Evolutionary conservation across 2,888 invertebrate genomes (phyloP).

Genomic region (Lymantria dispar): DNA sequence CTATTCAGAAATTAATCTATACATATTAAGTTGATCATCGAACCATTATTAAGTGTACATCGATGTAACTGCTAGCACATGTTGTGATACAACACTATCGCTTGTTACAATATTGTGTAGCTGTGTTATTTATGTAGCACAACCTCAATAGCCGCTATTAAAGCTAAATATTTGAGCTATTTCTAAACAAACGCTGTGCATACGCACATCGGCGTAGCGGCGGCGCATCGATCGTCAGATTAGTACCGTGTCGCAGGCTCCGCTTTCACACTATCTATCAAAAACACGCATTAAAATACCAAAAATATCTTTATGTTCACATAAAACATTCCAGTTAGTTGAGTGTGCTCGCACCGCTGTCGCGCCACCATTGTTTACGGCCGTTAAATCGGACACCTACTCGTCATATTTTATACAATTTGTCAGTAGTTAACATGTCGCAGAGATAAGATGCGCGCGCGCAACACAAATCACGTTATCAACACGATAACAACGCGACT

Average conservation of each 20-base stretch:
- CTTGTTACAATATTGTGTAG: constrained; percentile 23
- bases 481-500: background rate
- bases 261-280: constrained; percentile 29
- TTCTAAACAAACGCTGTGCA: constrained; percentile 23
- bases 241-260: constrained; percentile 15
- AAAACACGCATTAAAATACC: constrained; percentile 34
- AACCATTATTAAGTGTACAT: no score
- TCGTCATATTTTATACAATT: constrained; percentile 33
- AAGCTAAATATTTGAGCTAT: constrained; percentile 22
- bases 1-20: no score
- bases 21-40: no score
- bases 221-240: constrained; percentile 18
- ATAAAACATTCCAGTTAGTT: constrained; percentile 24
- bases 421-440: constrained; percentile 30
- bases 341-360: constrained; percentile 24
- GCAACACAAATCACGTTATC: constrained; percentile 37
- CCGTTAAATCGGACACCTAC: constrained; percentile 28
- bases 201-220: constrained; percentile 1
- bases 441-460: constrained; percentile 14
- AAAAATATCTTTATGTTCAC: constrained; percentile 30
- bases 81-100: background rate
- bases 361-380: constrained; percentile 36
- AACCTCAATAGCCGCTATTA: constrained; percentile 20
- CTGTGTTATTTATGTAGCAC: constrained; percentile 20
- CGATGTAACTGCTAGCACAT: no score